Percentiles rank a stretch among this genome's conserved stretches.
Conservation (phyloP, 2,888 invertebrate species). For the Diarsia mendica region DNA sequence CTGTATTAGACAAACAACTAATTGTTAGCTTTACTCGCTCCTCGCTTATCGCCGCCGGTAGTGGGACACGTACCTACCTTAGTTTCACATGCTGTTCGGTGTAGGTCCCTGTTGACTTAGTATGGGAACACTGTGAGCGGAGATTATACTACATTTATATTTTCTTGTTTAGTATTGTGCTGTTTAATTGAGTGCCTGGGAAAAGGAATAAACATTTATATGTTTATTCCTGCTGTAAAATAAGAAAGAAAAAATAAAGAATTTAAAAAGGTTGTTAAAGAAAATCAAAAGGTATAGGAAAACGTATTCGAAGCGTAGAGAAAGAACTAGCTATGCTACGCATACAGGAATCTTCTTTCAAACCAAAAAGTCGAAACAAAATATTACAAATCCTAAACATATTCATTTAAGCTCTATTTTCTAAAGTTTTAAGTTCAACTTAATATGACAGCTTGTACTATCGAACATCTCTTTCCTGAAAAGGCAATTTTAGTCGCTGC, state of each 20-base stretch:
- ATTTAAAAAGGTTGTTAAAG: background rate
- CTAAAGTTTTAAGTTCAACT: slow-evolving; percentile 7
- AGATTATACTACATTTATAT: too few species aligned
- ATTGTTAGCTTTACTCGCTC: too few species aligned
- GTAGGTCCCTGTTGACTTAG: background rate
- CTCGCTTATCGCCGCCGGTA: background rate
- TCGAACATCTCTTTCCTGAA: slow-evolving; percentile 22
- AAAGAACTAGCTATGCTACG: background rate
- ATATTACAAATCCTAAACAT: background rate
- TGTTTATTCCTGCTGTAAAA: too few species aligned
- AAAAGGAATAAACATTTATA: background rate
- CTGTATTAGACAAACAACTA: too few species aligned
- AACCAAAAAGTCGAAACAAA: background rate
- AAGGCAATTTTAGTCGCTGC: slow-evolving; percentile 32
- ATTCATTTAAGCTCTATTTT: background rate
- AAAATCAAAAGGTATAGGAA: background rate
- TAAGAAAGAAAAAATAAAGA: background rate
- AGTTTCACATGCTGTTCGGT: background rate
- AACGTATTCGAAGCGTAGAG: background rate
- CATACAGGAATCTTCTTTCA: background rate
- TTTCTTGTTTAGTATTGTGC: too few species aligned
- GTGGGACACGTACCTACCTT: background rate
- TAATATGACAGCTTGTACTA: slow-evolving; percentile 10
- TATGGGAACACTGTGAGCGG: background rate
- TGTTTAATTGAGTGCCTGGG: background rate